These are phyloP conservation scores for Jaculus jaculus DNA, from an alignment of 2,113 vertebrate genomes.

Conservation along the genomic window DNA sequence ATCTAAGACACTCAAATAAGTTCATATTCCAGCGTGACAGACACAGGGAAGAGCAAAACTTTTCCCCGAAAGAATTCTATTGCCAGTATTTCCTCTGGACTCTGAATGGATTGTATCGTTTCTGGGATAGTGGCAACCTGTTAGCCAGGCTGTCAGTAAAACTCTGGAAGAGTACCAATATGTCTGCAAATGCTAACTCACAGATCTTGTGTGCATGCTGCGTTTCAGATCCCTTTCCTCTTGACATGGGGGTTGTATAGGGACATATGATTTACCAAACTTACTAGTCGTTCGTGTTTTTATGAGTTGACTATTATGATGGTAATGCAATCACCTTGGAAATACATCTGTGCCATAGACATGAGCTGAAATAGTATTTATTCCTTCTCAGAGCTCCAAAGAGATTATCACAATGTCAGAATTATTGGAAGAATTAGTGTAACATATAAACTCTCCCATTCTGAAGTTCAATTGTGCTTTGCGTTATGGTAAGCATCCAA, in stretches of 20 bases:
- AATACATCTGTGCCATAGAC: background rate
- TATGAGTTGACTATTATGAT: background rate
- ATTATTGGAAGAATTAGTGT: background rate
- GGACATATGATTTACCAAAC: background rate
- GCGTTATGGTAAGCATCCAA: too few species aligned
- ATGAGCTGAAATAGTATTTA: background rate
- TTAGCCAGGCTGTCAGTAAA: background rate
- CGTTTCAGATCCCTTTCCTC: background rate
- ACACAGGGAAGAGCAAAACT: background rate
- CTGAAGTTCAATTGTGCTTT: background rate
- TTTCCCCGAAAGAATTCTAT: background rate
- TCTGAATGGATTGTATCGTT: background rate
- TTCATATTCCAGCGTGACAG: background rate
- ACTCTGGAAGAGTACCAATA: background rate
- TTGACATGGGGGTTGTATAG: background rate
- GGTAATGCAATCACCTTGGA: background rate
- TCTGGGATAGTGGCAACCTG: background rate
- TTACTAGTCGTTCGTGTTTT: background rate
- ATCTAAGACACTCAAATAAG: background rate
- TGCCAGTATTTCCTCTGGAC: background rate
- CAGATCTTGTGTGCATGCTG: background rate
- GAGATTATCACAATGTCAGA: background rate
- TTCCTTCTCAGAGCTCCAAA: background rate
- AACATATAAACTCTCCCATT: background rate
- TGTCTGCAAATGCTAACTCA: background rate